phyloP scores from a whole-genome alignment of 2,888 invertebrate genomes.

The Ennomos erosarius region DNA sequence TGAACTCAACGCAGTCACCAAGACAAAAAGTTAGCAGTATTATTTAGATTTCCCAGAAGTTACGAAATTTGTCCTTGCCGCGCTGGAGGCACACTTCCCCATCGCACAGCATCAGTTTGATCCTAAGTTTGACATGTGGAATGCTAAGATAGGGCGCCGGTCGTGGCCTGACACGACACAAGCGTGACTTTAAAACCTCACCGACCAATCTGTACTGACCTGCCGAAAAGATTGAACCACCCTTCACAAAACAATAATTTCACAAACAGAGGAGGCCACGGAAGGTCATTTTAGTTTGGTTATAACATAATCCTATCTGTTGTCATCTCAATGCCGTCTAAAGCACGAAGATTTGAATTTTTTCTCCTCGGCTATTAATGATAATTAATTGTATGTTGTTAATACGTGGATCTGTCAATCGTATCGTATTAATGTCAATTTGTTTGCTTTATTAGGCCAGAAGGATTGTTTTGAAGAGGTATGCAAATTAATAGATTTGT shows the following conservation, averaged over 20 bases:
- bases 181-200: slow-evolving; percentile 67
- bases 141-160: slow-evolving; percentile 69
- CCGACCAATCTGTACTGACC: slow-evolving; percentile 56
- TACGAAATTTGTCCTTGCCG: slow-evolving; percentile 62
- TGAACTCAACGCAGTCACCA: background rate
- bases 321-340: slow-evolving; percentile 83
- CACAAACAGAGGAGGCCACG: slow-evolving; percentile 40
- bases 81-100: slow-evolving; percentile 64
- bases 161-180: slow-evolving; percentile 72
- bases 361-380: slow-evolving; percentile 72
- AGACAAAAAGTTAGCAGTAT: background rate
- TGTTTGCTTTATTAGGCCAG: slow-evolving; percentile 55
- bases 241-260: slow-evolving; percentile 36
- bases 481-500: slow-evolving; percentile 26
- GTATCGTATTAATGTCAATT: slow-evolving; percentile 73
- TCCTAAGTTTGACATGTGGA: slow-evolving; percentile 79
- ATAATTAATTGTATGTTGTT: slow-evolving; percentile 78
- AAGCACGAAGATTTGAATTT: slow-evolving; percentile 75
- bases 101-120: slow-evolving; percentile 63
- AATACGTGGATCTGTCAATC: slow-evolving; percentile 76
- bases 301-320: slow-evolving; percentile 71
- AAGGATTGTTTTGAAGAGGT: slow-evolving; percentile 35
- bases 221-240: slow-evolving; percentile 43
- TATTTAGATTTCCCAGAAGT: slow-evolving; percentile 52
- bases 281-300: slow-evolving; percentile 55